Conservation (phyloP, 2,797 vertebrate genomes). For the Pampus argenteus region DNA sequence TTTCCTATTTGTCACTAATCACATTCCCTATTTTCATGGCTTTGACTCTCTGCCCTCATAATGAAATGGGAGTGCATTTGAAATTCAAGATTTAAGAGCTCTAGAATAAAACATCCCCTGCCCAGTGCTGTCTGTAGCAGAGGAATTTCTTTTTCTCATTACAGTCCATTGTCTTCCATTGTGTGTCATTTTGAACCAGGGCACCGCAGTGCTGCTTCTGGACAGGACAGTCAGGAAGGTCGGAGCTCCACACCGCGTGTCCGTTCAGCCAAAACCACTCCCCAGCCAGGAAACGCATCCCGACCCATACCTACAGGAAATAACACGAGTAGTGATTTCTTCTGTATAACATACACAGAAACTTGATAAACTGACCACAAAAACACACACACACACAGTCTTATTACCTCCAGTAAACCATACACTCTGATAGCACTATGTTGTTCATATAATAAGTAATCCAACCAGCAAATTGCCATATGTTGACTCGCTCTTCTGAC, state of each 20-base stretch:
- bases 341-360: too few relatives aligned
- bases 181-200: fast-evolving
- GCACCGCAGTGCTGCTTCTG: neutral
- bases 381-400: too few relatives aligned
- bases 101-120: neutral
- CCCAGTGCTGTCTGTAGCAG: neutral
- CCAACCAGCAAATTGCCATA: too few relatives aligned
- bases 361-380: too few relatives aligned
- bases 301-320: conserved; percentile 18
- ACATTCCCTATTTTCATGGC: neutral
- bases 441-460: too few relatives aligned
- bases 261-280: conserved; percentile 2
- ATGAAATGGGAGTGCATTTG: neutral
- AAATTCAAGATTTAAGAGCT: neutral
- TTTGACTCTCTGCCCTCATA: neutral
- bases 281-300: conserved; percentile 26
- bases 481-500: too few relatives aligned
- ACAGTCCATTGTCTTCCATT: neutral
- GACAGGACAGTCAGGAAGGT: neutral
- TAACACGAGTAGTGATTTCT: neutral
- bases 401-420: too few relatives aligned
- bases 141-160: conserved; percentile 3
- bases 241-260: fast-evolving
- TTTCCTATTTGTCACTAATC: too few relatives aligned
- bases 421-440: too few relatives aligned